These are phyloP conservation scores for Chiloscyllium punctatum DNA, from an alignment of 2,797 vertebrate species.

Conservation along the genomic window DNA sequence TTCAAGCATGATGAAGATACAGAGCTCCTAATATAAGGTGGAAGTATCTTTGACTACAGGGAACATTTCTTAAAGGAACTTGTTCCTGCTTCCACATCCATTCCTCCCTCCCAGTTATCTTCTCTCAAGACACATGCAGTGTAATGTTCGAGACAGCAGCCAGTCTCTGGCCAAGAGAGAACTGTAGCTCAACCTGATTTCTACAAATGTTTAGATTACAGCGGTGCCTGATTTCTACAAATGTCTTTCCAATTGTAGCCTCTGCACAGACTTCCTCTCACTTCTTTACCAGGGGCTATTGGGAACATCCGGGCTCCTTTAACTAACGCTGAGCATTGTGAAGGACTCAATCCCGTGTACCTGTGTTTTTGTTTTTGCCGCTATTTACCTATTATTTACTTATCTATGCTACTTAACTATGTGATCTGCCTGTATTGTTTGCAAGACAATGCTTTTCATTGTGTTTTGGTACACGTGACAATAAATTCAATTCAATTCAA, in stretches of 20 bases:
- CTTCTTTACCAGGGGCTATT: background rate
- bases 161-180: background rate
- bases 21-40: background rate
- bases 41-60: background rate
- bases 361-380: too few relatives aligned
- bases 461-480: too few relatives aligned
- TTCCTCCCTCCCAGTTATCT: background rate
- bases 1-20: background rate
- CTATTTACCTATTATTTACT: too few relatives aligned
- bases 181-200: background rate
- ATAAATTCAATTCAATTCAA: too few relatives aligned
- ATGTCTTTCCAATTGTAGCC: background rate
- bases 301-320: background rate
- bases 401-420: too few relatives aligned
- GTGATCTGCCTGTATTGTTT: too few relatives aligned
- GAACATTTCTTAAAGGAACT: background rate
- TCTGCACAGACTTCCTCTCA: background rate
- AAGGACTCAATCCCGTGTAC: background rate
- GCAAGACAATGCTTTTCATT: too few relatives aligned
- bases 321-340: background rate
- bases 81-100: background rate
- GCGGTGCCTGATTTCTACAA: background rate
- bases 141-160: background rate
- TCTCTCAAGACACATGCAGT: background rate
- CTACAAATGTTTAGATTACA: background rate